phyloP scores from a whole-genome alignment of 2,888 invertebrate genomes.

The Melanostoma scalare region DNA sequence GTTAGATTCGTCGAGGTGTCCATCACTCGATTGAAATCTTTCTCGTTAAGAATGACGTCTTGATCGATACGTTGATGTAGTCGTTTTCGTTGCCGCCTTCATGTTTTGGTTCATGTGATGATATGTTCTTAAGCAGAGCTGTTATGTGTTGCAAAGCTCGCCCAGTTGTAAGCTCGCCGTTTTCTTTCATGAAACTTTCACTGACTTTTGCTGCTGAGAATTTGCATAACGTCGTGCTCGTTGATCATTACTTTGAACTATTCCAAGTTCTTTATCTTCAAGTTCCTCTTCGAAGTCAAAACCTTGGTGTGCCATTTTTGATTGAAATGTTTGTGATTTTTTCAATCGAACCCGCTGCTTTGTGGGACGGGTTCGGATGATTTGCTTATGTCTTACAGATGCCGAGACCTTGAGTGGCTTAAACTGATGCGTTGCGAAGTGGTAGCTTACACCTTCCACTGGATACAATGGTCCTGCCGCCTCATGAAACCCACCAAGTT shows the following conservation, averaged over 20 bases:
- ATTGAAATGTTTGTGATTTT: conserved; percentile 30
- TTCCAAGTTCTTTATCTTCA: conserved; percentile 69
- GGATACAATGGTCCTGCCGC: not conserved
- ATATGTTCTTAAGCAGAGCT: conserved; percentile 78
- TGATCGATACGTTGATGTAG: conserved; percentile 4
- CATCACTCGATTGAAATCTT: conserved; percentile 66
- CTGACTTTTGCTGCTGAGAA: not conserved
- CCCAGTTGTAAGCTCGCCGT: conserved; percentile 74
- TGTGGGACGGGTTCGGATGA: conserved; percentile 3
- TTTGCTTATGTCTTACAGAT: conserved; percentile 40
- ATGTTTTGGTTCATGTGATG: conserved; percentile 69
- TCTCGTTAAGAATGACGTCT: conserved; percentile 59
- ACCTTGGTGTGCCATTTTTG: conserved; percentile 5
- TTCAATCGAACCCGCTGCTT: conserved; percentile 24
- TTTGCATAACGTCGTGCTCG: conserved; percentile 26
- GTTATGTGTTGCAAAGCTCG: conserved; percentile 78
- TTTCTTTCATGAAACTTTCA: conserved; percentile 73
- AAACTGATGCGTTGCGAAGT: conserved; percentile 12
- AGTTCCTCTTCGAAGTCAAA: conserved; percentile 71
- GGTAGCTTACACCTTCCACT: not conserved
- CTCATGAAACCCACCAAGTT: not conserved
- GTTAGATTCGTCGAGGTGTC: conserved; percentile 74
- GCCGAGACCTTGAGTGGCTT: conserved; percentile 23
- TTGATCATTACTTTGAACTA: not conserved
- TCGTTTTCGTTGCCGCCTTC: conserved; percentile 74